Percentiles rank a stretch among this genome's conserved stretches.
phyloP scores from a whole-genome alignment of 2,797 vertebrate species.

The Aselliscus stoliczkanus region DNA sequence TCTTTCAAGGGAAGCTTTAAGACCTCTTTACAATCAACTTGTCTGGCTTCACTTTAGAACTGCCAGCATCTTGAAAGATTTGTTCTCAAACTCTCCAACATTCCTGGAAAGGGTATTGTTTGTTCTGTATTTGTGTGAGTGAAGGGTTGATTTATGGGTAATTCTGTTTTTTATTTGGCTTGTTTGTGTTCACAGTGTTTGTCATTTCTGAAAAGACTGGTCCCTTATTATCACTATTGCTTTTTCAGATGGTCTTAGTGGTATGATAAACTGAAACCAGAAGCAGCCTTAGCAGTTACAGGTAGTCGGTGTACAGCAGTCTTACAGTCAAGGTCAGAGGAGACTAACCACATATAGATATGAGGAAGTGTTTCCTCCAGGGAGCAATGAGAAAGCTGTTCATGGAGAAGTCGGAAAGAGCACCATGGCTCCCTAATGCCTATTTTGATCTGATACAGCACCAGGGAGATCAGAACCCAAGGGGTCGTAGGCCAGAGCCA shows the following conservation, averaged over 20 bases:
- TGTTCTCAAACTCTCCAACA: background rate
- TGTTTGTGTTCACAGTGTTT: background rate
- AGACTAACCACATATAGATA: background rate
- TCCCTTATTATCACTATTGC: background rate
- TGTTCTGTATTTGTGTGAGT: background rate
- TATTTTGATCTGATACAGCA: background rate
- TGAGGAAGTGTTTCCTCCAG: background rate
- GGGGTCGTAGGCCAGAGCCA: background rate
- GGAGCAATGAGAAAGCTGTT: background rate
- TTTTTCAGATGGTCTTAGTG: background rate
- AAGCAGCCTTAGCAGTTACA: background rate
- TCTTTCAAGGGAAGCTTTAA: background rate
- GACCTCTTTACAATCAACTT: background rate
- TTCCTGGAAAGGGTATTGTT: background rate
- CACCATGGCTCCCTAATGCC: background rate
- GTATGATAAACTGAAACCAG: background rate
- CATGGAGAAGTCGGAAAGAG: background rate
- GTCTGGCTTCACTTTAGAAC: slow-evolving; percentile 24
- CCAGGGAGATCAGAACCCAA: background rate
- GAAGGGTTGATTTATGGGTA: background rate
- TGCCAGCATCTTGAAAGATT: slow-evolving; percentile 34
- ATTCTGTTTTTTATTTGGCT: background rate
- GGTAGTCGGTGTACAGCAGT: background rate
- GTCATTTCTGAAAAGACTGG: slow-evolving; percentile 4
- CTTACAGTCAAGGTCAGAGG: background rate